A percentile compares a stretch with the other conserved stretches of the same genome.
Conservation (phyloP, 2,888 invertebrate genomes). For the Eucera pruinosa region DNA sequence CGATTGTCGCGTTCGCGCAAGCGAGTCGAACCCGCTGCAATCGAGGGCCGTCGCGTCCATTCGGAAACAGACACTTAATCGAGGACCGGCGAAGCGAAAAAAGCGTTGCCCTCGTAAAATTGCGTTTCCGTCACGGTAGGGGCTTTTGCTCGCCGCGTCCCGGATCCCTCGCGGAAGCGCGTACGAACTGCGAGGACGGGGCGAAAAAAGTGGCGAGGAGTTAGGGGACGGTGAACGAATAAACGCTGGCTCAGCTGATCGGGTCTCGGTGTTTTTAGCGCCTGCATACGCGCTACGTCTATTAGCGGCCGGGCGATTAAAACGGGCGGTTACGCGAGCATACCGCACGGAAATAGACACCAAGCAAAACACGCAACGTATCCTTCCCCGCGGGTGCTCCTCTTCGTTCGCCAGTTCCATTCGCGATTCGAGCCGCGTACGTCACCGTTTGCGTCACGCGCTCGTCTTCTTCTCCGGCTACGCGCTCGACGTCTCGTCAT, state of each 20-base stretch:
- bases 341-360: slow-evolving; percentile 76
- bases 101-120: slow-evolving; percentile 20
- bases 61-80: slow-evolving; percentile 21
- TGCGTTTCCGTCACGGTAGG: background rate
- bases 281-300: slow-evolving; percentile 58
- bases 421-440: background rate
- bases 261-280: slow-evolving; percentile 35
- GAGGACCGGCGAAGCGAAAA: slow-evolving; percentile 9
- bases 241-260: slow-evolving; percentile 68
- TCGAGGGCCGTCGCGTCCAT: slow-evolving; percentile 1
- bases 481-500: background rate
- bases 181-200: background rate
- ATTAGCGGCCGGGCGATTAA: slow-evolving; percentile 75
- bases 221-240: slow-evolving; percentile 16
- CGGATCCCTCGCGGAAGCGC: no score
- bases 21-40: background rate
- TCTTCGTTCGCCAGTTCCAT: slow-evolving; percentile 13
- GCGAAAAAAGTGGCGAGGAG: background rate
- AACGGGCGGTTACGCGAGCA: slow-evolving; percentile 79
- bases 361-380: slow-evolving; percentile 76
- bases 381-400: slow-evolving; percentile 40
- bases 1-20: no score
- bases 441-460: background rate
- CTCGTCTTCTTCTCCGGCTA: background rate
- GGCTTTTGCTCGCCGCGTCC: no score